Evolutionary conservation across 2,797 vertebrate genomes (phyloP), one percentile per base, ranked within the genome.

Genomic region (Bovichtus variegatus): DNA sequence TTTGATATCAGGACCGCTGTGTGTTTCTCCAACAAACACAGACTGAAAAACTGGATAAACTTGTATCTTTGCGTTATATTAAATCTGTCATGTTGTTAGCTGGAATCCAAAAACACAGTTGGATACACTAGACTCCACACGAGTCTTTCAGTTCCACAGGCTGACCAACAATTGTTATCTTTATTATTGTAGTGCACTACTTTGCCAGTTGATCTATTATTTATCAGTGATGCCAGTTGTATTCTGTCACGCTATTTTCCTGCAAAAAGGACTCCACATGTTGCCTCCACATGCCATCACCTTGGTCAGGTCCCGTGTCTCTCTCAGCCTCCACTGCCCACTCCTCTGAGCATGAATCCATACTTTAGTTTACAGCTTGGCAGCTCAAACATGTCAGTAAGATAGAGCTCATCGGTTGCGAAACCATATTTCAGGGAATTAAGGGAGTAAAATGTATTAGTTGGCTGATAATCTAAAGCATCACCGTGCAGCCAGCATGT

Each of bases 371-470:
- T 62, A 70, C 49, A 70, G 47, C 43, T 66, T 13, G 72, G 76
- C 60, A 82, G 54, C 49, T 59, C 60, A 59, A 82, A 76, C 50
- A 70, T 63, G 65, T 68, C 70, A 71, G 55, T 23, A 47, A 68
- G 27, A 68, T 2, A 2, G 21, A 68, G 9, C 25, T 51, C 58
- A 38, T 72, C 57, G 50, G 46, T 78, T 81, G 50, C 68, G 49
- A 87, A 71, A 16, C 40, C 57, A 78, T 74, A 72, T 81, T 84
- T 88, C 40, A 71, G 16, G 31, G 65, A 67, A 72, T 69, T 68
- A 64, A 76, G 19, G 57, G 54, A 78, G 60, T 67, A 63, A 68
- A 80, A 71, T 82, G 72, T 76, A 23, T 83, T 54, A 58, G 34
- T 73, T 76, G 78, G 58, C 62, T 41, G 46, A 21, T 76, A 69